Evolutionary conservation across 2,113 vertebrate species (phyloP).

Genomic region (Strigops habroptila): DNA sequence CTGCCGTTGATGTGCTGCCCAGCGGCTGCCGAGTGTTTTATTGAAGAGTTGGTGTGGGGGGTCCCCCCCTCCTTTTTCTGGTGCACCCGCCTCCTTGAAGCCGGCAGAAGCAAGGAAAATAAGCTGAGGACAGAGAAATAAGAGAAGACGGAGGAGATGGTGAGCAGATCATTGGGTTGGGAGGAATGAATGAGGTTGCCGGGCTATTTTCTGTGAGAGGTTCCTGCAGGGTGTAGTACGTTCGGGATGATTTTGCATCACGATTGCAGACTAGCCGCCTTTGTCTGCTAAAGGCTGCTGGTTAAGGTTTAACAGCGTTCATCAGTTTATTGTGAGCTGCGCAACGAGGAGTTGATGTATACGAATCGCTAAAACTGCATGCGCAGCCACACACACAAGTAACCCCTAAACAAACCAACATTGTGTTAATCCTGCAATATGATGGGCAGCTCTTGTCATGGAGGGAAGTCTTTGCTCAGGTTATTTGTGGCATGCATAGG

Average conservation of each 20-base stretch:
- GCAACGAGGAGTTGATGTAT: not conserved
- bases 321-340: not conserved
- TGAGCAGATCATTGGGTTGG: not conserved
- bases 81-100: not conserved
- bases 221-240: not conserved
- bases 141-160: conserved; percentile 18
- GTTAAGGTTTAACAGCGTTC: not conserved
- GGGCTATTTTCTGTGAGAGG: not conserved
- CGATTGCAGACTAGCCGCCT: not conserved
- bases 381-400: not conserved
- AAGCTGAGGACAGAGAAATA: not conserved
- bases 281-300: conserved; percentile 16
- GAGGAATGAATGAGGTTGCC: not conserved
- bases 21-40: not conserved
- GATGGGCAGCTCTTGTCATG: not conserved
- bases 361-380: not conserved
- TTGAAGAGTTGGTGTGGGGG: not conserved
- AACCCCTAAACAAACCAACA: not conserved
- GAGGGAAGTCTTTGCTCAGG: not conserved
- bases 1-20: not conserved
- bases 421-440: not conserved
- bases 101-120: not conserved
- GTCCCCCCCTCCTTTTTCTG: not conserved
- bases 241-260: not conserved
- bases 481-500: not conserved